A percentile compares a stretch with the other conserved stretches of the same genome.
Evolutionary conservation across 2,888 invertebrate genomes (phyloP).

Genomic region (Diplazon laetatorius): DNA sequence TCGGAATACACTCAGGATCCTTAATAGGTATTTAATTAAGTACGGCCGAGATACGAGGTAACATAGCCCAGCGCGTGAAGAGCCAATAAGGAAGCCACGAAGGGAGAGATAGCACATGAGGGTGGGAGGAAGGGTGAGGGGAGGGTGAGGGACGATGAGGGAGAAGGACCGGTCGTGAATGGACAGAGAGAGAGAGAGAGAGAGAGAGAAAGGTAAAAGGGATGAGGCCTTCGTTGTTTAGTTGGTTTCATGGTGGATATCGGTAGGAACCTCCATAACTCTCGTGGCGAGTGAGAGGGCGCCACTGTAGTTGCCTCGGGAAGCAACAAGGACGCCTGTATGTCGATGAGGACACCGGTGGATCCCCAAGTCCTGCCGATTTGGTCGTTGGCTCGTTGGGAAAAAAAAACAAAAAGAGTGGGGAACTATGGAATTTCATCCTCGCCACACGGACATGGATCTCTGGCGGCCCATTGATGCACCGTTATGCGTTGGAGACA

Average conservation of each 20-base stretch:
- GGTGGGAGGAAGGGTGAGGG: conserved; percentile 35
- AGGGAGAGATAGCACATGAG: conserved; percentile 26
- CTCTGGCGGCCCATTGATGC: conserved; percentile 78
- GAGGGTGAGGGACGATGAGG: conserved; percentile 44
- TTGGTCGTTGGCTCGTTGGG: conserved; percentile 63
- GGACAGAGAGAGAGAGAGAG: conserved; percentile 38
- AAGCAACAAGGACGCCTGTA: conserved; percentile 38
- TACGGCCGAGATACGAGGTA: conserved; percentile 72
- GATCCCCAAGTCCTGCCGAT: conserved; percentile 35
- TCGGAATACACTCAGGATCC: conserved; percentile 80
- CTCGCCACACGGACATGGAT: conserved; percentile 78
- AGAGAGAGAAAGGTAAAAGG: conserved; percentile 8
- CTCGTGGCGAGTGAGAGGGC: conserved; percentile 40
- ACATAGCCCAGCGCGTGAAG: conserved; percentile 31
- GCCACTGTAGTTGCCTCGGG: conserved; percentile 40
- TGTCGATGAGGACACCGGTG: conserved; percentile 34
- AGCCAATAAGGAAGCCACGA: conserved; percentile 24
- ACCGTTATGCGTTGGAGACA: conserved; percentile 69
- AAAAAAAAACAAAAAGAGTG: conserved; percentile 6
- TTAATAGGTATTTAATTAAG: conserved; percentile 82
- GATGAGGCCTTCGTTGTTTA: conserved; percentile 35
- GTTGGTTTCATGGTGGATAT: conserved; percentile 75
- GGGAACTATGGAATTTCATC: conserved; percentile 79
- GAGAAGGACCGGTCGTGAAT: conserved; percentile 18
- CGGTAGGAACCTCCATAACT: conserved; percentile 66